phyloP scores from a whole-genome alignment of 2,888 invertebrate species.

The Tetragnatha montana region DNA sequence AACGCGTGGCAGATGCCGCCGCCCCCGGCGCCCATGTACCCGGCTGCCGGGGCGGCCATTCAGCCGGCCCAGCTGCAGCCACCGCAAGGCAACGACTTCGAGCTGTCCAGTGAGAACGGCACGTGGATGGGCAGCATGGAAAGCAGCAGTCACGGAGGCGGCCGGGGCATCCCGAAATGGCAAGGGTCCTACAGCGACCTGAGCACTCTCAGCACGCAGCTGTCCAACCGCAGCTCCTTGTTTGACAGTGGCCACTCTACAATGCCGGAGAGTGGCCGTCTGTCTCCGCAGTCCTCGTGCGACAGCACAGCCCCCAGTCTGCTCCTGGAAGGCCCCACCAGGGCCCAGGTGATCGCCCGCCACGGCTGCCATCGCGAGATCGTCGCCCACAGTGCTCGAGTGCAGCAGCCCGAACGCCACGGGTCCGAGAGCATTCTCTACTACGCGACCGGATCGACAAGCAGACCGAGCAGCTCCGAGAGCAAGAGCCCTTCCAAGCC shows the following conservation, averaged over 20 bases:
- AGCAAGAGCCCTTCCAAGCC: constrained; percentile 21
- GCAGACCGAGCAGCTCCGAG: constrained; percentile 26
- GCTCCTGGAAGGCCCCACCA: constrained; percentile 65
- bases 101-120: constrained; percentile 66
- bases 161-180: constrained; percentile 80
- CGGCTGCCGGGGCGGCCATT: constrained; percentile 21
- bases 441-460: constrained; percentile 77
- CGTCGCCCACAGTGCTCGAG: constrained; percentile 86
- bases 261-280: constrained; percentile 70
- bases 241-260: constrained; percentile 71
- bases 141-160: constrained; percentile 56
- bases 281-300: constrained; percentile 72
- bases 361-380: constrained; percentile 71
- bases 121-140: constrained; percentile 71
- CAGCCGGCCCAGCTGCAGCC: constrained; percentile 13
- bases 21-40: constrained; percentile 47
- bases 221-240: constrained; percentile 71
- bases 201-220: constrained; percentile 76
- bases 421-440: constrained; percentile 86
- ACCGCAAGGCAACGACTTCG: constrained; percentile 61
- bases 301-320: constrained; percentile 63
- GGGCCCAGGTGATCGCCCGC: constrained; percentile 67
- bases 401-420: constrained; percentile 86
- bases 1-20: constrained; percentile 62
- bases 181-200: constrained; percentile 86